A percentile compares a stretch with the other conserved stretches of the same genome.
These are phyloP conservation scores for Halcyon senegalensis DNA, from an alignment of 2,113 vertebrate species.

Conservation along the genomic window DNA sequence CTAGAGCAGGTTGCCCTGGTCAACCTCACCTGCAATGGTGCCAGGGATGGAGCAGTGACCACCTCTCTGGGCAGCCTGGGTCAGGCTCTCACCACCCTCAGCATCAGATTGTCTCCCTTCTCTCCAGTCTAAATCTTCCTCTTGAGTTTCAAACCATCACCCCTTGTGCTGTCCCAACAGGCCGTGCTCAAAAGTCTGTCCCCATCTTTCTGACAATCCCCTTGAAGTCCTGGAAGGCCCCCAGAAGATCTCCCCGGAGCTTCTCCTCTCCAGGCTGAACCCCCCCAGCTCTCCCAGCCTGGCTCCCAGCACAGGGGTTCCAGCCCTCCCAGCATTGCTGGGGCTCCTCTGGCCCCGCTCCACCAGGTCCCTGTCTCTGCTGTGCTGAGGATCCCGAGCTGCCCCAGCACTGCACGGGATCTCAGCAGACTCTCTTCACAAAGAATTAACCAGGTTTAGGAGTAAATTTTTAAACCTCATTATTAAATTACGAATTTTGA, in stretches of 20 bases:
- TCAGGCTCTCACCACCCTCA: no score
- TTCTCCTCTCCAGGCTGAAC: background rate
- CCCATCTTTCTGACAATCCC: no score
- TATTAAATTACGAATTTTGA: background rate
- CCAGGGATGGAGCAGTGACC: background rate
- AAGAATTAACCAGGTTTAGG: background rate
- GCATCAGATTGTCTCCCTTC: background rate
- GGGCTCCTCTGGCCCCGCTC: background rate
- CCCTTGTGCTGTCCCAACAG: background rate
- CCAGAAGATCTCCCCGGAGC: background rate
- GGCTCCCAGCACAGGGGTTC: background rate
- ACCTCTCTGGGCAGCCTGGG: no score
- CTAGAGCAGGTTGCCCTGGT: background rate
- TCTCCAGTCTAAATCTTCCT: background rate
- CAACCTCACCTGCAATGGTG: background rate
- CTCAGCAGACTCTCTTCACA: background rate
- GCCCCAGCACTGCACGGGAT: background rate
- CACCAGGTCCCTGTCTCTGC: background rate
- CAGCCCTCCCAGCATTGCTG: background rate
- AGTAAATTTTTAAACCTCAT: background rate
- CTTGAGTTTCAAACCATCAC: background rate
- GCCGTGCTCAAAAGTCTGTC: background rate
- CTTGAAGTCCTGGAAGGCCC: no score
- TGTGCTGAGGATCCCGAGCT: no score
- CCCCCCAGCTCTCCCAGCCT: background rate